Base-by-base conservation (phyloP, 2,113 vertebrate genomes). In the Lophotis ruficrista region DNA sequence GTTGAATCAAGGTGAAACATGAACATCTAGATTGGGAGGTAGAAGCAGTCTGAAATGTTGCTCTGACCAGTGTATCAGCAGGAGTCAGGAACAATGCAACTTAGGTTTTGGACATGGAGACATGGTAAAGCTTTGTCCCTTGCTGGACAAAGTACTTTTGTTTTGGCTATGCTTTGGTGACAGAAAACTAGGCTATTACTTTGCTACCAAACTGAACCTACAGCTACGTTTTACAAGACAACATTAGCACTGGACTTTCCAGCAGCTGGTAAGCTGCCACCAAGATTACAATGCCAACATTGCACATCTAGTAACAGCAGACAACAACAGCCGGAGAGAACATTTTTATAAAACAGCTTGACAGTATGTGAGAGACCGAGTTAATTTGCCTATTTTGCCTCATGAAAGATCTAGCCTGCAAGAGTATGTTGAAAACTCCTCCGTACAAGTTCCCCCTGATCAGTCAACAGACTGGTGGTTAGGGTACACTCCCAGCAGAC, bases 1-100 rank as follows among this genome's bases (percentile, higher is more conserved):
- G 43, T 47, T 92, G 69, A 94, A 88, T 69, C 50, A 95, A 95
- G 68, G 83, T 86, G 79, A 89, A 94, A 54, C 10, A 57, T 1
- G 43, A 83, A 50, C 28, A 78, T 70, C 10, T 31, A 66, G 14
- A 31, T 4, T 37, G 31, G 0, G 2, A 75, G 25, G 18, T 37
- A 81, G 33, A 13, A 94, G 16, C 7, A 43, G 28, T 43, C 38
- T 56, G 33, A 75, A 84, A 66, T 47, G 4, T 22, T 91, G 12
- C 9, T 78, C 38, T 70, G 33, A 58, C 22, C 28, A 58, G 4
- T 43, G 20, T 62, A 48, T 68, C 8, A 51, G 38, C 7, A 14
- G 7, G 10, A 90, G 21, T 38, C 75, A 78, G 60, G 81, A 92
- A 48, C 4, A 80, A 33, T 19, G 6, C 28, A 75, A 4, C 4